phyloP scores from a whole-genome alignment of 2,113 vertebrate species.

The Sarotherodon lohbergeri region DNA sequence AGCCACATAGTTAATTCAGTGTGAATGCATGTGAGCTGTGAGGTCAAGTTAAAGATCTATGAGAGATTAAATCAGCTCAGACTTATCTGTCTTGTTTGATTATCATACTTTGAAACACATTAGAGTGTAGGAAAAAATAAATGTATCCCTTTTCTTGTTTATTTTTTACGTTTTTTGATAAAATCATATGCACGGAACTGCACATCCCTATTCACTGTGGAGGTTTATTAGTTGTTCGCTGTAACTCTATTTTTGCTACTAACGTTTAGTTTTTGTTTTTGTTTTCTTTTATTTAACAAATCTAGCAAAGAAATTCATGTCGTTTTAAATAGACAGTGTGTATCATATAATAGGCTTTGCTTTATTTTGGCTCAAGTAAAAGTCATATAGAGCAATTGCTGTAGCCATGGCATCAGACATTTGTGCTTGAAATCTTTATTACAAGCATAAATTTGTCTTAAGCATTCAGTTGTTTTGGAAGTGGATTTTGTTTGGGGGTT shows the following conservation, averaged over 20 bases:
- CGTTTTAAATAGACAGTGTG: background rate
- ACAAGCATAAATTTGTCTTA: background rate
- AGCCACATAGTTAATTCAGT: background rate
- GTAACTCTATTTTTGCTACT: accelerated
- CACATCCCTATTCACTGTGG: background rate
- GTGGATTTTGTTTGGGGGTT: background rate
- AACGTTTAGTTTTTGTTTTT: accelerated
- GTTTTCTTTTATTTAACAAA: background rate
- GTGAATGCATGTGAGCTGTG: background rate
- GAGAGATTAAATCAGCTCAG: background rate
- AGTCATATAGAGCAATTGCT: background rate
- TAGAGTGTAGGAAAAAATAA: background rate
- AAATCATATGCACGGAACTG: background rate
- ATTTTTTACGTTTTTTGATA: background rate
- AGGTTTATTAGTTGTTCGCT: background rate
- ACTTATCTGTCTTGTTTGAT: background rate
- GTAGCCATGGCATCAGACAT: background rate
- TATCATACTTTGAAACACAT: background rate
- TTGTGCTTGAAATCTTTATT: background rate
- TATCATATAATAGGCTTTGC: background rate
- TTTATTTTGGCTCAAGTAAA: background rate
- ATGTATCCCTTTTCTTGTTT: background rate
- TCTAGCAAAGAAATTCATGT: accelerated
- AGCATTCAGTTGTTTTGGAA: background rate
- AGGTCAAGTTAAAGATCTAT: constrained; percentile 15